phyloP scores from a whole-genome alignment of 2,797 vertebrate species.

The Myripristis murdjan region DNA sequence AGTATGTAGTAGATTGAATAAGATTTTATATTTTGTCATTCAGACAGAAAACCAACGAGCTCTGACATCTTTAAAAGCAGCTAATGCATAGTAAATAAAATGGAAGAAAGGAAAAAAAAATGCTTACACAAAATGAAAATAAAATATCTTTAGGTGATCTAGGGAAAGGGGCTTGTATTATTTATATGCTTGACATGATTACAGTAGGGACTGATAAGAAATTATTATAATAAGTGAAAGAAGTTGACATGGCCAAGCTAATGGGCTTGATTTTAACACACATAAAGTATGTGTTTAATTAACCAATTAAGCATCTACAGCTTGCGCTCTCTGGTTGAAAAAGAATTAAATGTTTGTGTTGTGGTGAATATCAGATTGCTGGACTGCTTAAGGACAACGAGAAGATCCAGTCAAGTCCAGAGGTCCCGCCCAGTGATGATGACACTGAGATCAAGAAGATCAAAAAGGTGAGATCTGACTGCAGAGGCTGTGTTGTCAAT shows the following conservation, averaged over 20 bases:
- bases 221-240: too few relatives aligned
- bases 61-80: conserved; percentile 21
- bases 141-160: conserved; percentile 3
- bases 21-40: conserved; percentile 20
- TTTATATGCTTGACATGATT: background rate
- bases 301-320: background rate
- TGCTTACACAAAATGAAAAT: conserved; percentile 28
- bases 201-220: background rate
- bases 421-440: conserved; percentile 85
- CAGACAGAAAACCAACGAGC: too few relatives aligned
- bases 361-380: conserved; percentile 86
- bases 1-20: conserved; percentile 10
- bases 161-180: too few relatives aligned
- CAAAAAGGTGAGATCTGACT: conserved; percentile 90
- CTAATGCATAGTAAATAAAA: conserved; percentile 33
- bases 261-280: background rate
- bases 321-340: background rate
- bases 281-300: conserved; percentile 34
- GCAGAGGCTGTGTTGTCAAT: background rate
- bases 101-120: background rate
- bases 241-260: too few relatives aligned
- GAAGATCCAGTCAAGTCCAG: conserved; percentile 91
- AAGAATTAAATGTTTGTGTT: conserved; percentile 32
- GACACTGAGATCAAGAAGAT: conserved; percentile 98
- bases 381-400: conserved; percentile 94